Percentiles rank a stretch among this genome's conserved stretches.
Conservation (phyloP, 1,140 invertebrate species). For the Dryas iulia region DNA sequence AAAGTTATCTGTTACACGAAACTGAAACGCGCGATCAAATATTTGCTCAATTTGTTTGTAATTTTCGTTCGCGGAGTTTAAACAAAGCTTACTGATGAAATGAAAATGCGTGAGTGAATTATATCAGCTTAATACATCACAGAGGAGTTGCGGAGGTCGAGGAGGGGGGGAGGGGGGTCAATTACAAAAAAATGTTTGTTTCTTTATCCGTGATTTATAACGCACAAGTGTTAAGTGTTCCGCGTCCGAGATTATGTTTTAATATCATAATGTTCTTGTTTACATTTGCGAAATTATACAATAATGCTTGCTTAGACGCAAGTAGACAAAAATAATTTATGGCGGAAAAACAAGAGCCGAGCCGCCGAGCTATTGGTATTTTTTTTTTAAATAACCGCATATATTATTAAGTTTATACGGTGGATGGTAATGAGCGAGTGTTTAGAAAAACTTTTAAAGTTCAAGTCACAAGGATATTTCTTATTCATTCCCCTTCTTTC, state of each 20-base stretch:
- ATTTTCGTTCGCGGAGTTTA: neutral
- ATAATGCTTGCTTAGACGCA: too few relatives aligned
- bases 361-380: too few relatives aligned
- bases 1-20: neutral
- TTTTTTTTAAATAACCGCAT: too few relatives aligned
- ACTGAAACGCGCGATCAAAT: neutral
- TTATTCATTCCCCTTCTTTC: too few relatives aligned
- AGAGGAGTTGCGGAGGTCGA: neutral
- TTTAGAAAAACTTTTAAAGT: too few relatives aligned
- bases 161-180: neutral
- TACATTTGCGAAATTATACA: neutral
- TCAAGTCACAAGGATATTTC: too few relatives aligned
- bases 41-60: conserved; percentile 1
- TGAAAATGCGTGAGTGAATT: neutral
- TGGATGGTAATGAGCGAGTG: too few relatives aligned
- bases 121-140: neutral
- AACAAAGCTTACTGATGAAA: neutral
- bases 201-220: neutral
- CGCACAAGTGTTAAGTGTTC: neutral
- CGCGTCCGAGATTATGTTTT: neutral
- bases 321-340: too few relatives aligned
- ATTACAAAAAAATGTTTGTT: conserved; percentile 1
- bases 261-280: neutral
- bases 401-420: too few relatives aligned
- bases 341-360: too few relatives aligned